These are phyloP conservation scores for Centropristis striata DNA, from an alignment of 2,113 vertebrate species.

Conservation along the genomic window DNA sequence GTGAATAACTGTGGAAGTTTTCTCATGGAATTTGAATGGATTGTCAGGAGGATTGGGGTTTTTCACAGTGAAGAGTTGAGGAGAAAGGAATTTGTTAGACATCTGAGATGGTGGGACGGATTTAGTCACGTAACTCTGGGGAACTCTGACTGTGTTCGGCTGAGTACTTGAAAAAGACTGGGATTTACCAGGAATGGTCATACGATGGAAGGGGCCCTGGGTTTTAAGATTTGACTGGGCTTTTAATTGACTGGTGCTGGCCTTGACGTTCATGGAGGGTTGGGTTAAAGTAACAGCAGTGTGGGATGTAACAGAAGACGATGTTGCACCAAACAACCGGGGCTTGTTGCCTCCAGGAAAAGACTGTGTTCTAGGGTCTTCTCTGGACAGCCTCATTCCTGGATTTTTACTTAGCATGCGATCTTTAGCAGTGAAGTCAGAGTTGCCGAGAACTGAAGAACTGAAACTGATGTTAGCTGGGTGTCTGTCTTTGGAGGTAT, in stretches of 20 bases:
- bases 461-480: constrained; percentile 51
- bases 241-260: constrained; percentile 68
- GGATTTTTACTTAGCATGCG: constrained; percentile 61
- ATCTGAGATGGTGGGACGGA: constrained; percentile 68
- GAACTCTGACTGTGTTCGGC: constrained; percentile 52
- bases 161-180: constrained; percentile 68
- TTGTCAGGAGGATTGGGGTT: constrained; percentile 71
- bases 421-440: constrained; percentile 71
- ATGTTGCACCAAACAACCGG: constrained; percentile 50
- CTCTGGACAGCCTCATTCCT: constrained; percentile 63
- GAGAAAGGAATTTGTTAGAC: constrained; percentile 69
- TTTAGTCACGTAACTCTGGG: constrained; percentile 71
- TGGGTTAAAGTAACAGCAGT: constrained; percentile 56
- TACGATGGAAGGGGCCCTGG: constrained; percentile 77
- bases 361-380: constrained; percentile 68
- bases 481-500: constrained; percentile 75
- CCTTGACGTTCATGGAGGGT: constrained; percentile 51
- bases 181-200: constrained; percentile 72
- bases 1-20: constrained; percentile 79
- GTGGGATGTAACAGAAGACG: constrained; percentile 51
- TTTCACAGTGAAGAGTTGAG: constrained; percentile 70
- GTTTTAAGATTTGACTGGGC: constrained; percentile 70
- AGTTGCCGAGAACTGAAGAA: constrained; percentile 60
- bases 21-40: constrained; percentile 77
- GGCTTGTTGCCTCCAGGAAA: constrained; percentile 60